Base-by-base conservation (phyloP, 2,888 invertebrate genomes). In the Rhagonycha lutea region DNA sequence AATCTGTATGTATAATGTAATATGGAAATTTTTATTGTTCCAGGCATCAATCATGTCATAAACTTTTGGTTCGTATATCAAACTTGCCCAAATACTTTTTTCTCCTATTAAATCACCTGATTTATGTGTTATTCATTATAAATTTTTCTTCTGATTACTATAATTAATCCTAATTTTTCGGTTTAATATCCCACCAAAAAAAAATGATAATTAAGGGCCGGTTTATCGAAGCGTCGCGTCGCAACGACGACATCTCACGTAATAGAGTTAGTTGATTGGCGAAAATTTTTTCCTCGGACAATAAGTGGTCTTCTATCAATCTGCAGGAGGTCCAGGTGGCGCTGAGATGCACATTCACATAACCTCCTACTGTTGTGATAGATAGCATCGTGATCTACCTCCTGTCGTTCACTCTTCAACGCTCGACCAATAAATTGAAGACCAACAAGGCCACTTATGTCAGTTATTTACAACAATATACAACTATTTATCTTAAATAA, bases 351-450 rank as follows among this genome's bases (percentile, higher is more conserved):
- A 81, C 81, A 81, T 84, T 85, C 86, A 83, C 85, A 85, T 84
- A 84, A 82, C 81, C 81, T 83, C 85, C 85, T 80, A 81, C 78
- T 80, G 83, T 78, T 78, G 84, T 84, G 83, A 86, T 86, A 84
- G 86, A 86, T 86, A 83, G 84, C 85, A 82, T 82, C 83, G 84
- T 85, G 85, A 84, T 86, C 83, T 84, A 84, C 85, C 86, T 85
- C 85, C 85, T 84, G 84, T 83, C 81, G 83, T 79, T 82, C 83
- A 84, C 81, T 83, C 81, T 81, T 82, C 83, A 83, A 80, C 83
- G 77, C 81, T 79, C 80, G 79, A 80, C 81, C 82, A 80, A 82
- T 83, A 83, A 83, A 83, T 82, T 82, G 73, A 69, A 68, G 70
- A 74, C 61, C 73, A 76, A 74, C 69, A 73, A 76, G 72, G 73